Conservation (phyloP, 2,113 vertebrate species). For the Callopanchax toddi region DNA sequence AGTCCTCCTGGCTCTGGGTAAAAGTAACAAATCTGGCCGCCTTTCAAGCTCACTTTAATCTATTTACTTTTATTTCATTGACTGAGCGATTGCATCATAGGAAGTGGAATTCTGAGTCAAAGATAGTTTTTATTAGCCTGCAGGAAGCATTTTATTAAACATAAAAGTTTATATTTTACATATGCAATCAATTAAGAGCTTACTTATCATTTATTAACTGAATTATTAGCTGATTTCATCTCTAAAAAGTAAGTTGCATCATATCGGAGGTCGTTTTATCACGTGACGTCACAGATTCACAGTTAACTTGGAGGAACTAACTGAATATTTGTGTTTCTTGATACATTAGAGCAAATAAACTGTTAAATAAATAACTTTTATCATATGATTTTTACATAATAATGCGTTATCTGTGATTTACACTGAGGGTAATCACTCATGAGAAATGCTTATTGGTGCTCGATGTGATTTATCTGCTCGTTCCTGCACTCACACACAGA, state of each 20-base stretch:
- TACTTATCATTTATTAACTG: not conserved
- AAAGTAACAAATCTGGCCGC: not conserved
- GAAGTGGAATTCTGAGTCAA: not conserved
- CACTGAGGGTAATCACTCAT: conserved; percentile 3
- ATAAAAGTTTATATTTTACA: not conserved
- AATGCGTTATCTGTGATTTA: not conserved
- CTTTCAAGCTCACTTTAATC: not conserved
- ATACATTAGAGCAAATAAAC: no score
- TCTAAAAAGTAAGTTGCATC: not conserved
- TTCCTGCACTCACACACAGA: conserved; percentile 23
- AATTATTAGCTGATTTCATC: not conserved
- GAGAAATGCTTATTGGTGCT: conserved; percentile 9
- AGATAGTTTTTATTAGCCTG: not conserved
- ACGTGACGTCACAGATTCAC: no score
- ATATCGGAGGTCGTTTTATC: not conserved
- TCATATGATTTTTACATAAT: not conserved
- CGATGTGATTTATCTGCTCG: conserved; percentile 12
- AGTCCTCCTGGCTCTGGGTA: not conserved
- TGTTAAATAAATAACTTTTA: not conserved
- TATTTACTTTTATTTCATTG: not conserved
- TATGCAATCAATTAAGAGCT: no score
- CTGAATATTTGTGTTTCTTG: not conserved
- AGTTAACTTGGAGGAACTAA: no score
- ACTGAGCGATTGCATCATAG: not conserved
- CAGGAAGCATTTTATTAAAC: not conserved